Percentiles rank a stretch among this genome's conserved stretches.
Evolutionary conservation across 1,140 invertebrate genomes (phyloP).

Genomic region (Mya arenaria): DNA sequence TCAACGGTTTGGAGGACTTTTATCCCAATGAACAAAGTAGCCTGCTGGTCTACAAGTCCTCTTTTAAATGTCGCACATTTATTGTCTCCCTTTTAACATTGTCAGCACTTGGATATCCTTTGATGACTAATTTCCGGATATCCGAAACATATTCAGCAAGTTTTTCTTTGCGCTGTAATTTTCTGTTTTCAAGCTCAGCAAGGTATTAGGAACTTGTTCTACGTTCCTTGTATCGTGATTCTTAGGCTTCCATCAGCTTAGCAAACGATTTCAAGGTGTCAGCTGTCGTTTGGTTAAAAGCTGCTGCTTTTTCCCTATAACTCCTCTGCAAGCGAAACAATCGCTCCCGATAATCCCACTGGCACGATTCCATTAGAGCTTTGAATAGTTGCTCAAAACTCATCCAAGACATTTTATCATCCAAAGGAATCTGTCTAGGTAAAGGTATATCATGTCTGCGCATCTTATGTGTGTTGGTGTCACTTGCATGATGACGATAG

Average conservation of each 20-base stretch:
- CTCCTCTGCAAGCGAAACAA: conserved; percentile 11
- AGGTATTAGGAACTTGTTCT: conserved; percentile 29
- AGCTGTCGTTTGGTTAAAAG: conserved; percentile 19
- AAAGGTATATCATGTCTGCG: background rate
- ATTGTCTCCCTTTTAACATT: conserved; percentile 3
- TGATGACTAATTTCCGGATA: conserved; percentile 26
- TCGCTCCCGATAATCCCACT: conserved; percentile 12
- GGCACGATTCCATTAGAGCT: conserved; percentile 5
- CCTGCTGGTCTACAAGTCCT: conserved; percentile 22
- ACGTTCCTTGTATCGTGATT: conserved; percentile 10
- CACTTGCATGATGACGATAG: background rate
- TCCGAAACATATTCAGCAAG: conserved; percentile 30
- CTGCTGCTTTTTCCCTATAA: conserved; percentile 4
- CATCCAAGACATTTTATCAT: conserved; percentile 19
- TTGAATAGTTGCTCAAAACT: conserved; percentile 15
- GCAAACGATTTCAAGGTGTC: background rate
- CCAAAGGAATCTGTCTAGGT: conserved; percentile 10
- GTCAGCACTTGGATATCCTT: conserved; percentile 31
- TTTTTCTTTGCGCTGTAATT: conserved; percentile 34
- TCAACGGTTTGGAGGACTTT: conserved; percentile 28
- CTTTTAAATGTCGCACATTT: conserved; percentile 13
- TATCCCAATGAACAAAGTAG: conserved; percentile 19
- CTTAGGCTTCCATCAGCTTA: background rate
- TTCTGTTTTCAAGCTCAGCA: conserved; percentile 27
- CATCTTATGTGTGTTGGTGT: background rate